phyloP scores from a whole-genome alignment of 1,140 invertebrate species.

The Drosophila quadrilineata region DNA sequence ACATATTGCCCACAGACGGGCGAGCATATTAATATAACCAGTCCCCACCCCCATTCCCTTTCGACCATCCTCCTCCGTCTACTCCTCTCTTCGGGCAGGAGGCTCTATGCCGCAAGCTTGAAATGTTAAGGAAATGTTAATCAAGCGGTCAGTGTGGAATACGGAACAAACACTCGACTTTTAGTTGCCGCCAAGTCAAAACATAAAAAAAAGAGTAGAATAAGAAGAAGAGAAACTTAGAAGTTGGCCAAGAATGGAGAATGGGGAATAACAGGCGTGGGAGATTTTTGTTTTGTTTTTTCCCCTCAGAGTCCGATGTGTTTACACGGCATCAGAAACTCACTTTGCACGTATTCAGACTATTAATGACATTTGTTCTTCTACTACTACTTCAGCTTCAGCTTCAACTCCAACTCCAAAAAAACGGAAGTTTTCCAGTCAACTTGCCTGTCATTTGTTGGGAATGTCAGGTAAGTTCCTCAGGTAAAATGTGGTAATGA shows the following conservation, averaged over 20 bases:
- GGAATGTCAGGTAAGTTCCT: conserved; percentile 45
- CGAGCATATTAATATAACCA: conserved; percentile 68
- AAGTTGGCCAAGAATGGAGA: too few relatives aligned
- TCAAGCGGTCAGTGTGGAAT: conserved; percentile 77
- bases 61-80: too few relatives aligned
- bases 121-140: conserved; percentile 74
- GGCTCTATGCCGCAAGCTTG: neutral
- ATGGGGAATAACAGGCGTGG: too few relatives aligned
- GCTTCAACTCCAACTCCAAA: too few relatives aligned
- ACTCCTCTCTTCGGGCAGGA: too few relatives aligned
- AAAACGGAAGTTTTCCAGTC: conserved; percentile 66
- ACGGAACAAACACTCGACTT: conserved; percentile 63
- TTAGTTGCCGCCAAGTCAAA: conserved; percentile 44
- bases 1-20: conserved; percentile 69
- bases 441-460: conserved; percentile 31
- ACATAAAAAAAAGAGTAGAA: neutral
- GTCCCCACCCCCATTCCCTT: too few relatives aligned
- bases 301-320: conserved; percentile 22
- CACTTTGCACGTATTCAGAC: conserved; percentile 61
- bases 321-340: too few relatives aligned
- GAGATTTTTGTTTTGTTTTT: conserved; percentile 32
- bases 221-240: conserved; percentile 21
- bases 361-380: conserved; percentile 66
- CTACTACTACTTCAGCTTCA: conserved; percentile 7
- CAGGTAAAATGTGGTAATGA: conserved; percentile 42